Evolutionary conservation across 2,888 invertebrate genomes (phyloP).

Genomic region (Beris chalybata): DNA sequence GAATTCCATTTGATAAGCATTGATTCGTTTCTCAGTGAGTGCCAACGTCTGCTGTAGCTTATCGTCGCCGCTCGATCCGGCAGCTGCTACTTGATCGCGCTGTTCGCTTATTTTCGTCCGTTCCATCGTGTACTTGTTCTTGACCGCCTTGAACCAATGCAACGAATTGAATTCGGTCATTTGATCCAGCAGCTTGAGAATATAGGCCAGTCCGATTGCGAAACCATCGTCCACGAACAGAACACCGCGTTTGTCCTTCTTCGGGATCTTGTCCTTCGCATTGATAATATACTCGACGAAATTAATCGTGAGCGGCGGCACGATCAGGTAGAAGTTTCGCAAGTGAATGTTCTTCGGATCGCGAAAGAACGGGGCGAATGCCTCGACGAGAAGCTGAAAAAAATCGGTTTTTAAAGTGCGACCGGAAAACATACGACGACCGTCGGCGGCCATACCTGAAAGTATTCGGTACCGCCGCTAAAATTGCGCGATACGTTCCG

Average conservation of each 20-base stretch:
- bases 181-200: constrained; percentile 87
- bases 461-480: constrained; percentile 86
- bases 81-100: constrained; percentile 38
- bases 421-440: background rate
- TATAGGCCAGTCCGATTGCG: constrained; percentile 92
- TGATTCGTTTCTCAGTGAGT: constrained; percentile 83
- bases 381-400: constrained; percentile 77
- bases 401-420: background rate
- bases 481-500: constrained; percentile 79
- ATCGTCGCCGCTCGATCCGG: constrained; percentile 62
- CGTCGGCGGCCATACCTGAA: constrained; percentile 63
- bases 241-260: constrained; percentile 72
- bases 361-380: constrained; percentile 86
- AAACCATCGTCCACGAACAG: constrained; percentile 98
- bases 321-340: constrained; percentile 87
- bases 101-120: constrained; percentile 59
- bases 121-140: constrained; percentile 71
- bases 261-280: constrained; percentile 89
- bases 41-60: constrained; percentile 92
- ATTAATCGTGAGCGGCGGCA: constrained; percentile 92
- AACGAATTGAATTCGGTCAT: constrained; percentile 84
- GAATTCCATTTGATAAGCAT: constrained; percentile 80
- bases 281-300: constrained; percentile 91
- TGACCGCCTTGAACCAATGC: constrained; percentile 92
- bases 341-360: constrained; percentile 86